Evolutionary conservation across 2,888 invertebrate species (phyloP).

Genomic region (Steinernema hermaphroditum): DNA sequence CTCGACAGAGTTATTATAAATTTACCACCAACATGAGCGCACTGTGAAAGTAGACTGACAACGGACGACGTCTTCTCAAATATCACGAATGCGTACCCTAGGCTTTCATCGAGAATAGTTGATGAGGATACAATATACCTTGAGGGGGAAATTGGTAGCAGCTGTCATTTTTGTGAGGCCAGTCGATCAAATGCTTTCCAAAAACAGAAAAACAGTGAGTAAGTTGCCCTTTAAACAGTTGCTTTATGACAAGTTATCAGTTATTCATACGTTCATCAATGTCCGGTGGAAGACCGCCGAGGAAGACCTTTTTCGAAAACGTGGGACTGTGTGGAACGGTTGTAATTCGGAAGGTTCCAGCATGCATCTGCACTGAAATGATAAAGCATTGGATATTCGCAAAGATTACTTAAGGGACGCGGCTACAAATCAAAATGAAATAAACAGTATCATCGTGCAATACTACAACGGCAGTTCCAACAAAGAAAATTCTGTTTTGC

Average conservation of each 20-base stretch:
- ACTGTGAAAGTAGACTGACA: not conserved
- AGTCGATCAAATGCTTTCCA: slow-evolving; percentile 12
- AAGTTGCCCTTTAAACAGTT: not conserved
- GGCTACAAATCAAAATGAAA: no score
- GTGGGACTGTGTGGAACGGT: not conserved
- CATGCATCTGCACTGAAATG: not conserved
- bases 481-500: slow-evolving; percentile 17
- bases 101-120: not conserved
- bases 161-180: slow-evolving; percentile 13
- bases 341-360: not conserved
- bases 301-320: slow-evolving; percentile 21
- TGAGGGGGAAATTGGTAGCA: slow-evolving; percentile 21
- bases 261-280: not conserved
- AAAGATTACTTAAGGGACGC: no score
- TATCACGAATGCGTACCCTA: slow-evolving; percentile 21
- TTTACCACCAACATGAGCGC: not conserved
- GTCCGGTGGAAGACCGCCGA: slow-evolving; percentile 20
- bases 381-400: no score
- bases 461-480: not conserved
- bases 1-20: slow-evolving; percentile 4
- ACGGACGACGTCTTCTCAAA: slow-evolving; percentile 17
- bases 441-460: no score
- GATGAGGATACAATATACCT: not conserved
- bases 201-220: not conserved
- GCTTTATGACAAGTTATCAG: not conserved